Evolutionary conservation across 2,888 invertebrate species (phyloP).

Genomic region (Ormia ochracea): DNA sequence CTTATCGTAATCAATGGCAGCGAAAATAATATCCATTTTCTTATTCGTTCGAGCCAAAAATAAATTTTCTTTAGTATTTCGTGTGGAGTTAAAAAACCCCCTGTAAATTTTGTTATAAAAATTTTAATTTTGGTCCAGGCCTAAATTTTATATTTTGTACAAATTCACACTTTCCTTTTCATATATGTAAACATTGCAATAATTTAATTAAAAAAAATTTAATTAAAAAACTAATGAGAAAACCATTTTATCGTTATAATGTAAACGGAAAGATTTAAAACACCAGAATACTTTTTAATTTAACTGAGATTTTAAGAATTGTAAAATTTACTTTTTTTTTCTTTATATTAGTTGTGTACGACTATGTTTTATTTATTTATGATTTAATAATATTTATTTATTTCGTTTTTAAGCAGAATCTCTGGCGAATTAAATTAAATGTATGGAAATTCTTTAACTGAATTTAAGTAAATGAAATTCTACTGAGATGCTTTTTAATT

Average conservation of each 20-base stretch:
- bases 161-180: too few relatives aligned
- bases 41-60: not conserved
- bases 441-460: not conserved
- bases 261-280: not conserved
- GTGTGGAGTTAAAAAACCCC: not conserved
- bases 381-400: too few relatives aligned
- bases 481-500: not conserved
- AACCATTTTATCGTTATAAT: not conserved
- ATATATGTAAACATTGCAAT: too few relatives aligned
- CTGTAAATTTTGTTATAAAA: slow-evolving; percentile 53
- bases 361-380: not conserved
- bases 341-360: not conserved
- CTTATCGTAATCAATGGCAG: slow-evolving; percentile 74
- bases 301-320: not conserved
- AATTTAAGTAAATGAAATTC: not conserved
- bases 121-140: slow-evolving; percentile 30
- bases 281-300: slow-evolving; percentile 36
- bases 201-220: not conserved
- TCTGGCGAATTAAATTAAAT: not conserved
- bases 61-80: not conserved
- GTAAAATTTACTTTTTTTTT: not conserved
- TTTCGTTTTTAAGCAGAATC: too few relatives aligned
- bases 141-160: slow-evolving; percentile 26
- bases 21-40: slow-evolving; percentile 52
- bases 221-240: not conserved